A percentile compares a stretch with the other conserved stretches of the same genome.
Evolutionary conservation across 2,797 vertebrate species (phyloP).

Genomic region (Euphonia xanthogaster): DNA sequence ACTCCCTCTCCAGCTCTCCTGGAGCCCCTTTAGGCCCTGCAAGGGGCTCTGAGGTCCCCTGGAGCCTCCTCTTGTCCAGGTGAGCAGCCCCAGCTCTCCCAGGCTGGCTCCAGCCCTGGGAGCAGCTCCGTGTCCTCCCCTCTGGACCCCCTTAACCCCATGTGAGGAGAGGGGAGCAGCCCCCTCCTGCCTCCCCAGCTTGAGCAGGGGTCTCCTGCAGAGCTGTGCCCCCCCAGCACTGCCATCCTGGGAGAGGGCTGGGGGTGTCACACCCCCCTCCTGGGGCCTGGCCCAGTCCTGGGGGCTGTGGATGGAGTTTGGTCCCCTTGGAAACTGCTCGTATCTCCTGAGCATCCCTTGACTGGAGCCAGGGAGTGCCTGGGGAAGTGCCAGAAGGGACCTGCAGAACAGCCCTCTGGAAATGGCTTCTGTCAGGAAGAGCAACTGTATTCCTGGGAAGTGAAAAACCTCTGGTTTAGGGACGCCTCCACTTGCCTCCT

Average conservation of each 20-base stretch:
- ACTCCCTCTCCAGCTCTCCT: background rate
- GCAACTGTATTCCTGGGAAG: background rate
- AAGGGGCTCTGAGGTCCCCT: background rate
- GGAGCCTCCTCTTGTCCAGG: background rate
- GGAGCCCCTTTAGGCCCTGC: background rate
- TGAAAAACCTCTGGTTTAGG: background rate
- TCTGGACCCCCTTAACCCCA: rapidly evolving
- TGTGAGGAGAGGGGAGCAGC: background rate
- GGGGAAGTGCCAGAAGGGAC: background rate
- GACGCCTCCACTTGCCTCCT: background rate
- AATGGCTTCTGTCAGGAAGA: background rate
- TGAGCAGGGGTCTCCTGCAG: background rate
- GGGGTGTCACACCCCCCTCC: rapidly evolving
- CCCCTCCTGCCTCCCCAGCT: too few relatives aligned
- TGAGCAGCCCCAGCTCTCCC: background rate
- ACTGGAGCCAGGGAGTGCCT: rapidly evolving
- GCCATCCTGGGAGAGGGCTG: background rate
- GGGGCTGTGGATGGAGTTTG: rapidly evolving
- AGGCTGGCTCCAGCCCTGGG: background rate
- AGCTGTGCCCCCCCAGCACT: background rate
- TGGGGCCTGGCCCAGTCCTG: rapidly evolving
- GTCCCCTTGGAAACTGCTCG: rapidly evolving
- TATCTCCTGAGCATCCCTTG: too few relatives aligned
- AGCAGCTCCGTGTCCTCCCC: background rate
- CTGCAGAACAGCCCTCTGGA: background rate